Base-by-base conservation (phyloP, 2,113 vertebrate species). In the Misgurnus mizolepis region DNA sequence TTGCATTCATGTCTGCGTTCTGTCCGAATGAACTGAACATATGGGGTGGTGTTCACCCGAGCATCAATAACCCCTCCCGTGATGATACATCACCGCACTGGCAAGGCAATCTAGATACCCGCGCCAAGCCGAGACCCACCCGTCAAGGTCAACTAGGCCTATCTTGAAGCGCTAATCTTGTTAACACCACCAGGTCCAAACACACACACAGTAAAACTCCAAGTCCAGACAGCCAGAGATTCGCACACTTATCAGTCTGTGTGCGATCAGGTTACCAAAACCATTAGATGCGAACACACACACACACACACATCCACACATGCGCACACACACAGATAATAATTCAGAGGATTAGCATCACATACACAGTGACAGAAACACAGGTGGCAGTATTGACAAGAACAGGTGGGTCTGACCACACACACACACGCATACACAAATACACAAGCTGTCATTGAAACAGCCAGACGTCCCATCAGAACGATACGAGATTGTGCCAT, bases 331-430 rank as follows among this genome's bases (percentile, higher is more conserved):
- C 67, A 61, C 72, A 60, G 11, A 76, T n/a, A n/a, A n/a, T n/a
- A n/a, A n/a, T 85, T 86, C 78, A n/a, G 80, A 86, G 86, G 87
- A 81, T 87, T 79, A 80, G 60, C 70, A 65, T 39, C 53, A 53
- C 72, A 40, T 65, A 49, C 61, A n/a, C 60, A 4, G 58, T 79
- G 80, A 81, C 78, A 79, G 75, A 67, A 71, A 69, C 80, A 74
- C 80, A 82, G 84, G 84, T 82, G 78, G 81, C 43, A 68, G 43
- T 49, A 14, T 55, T 82, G 76, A 83, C 76, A 68, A 78, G 71
- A 73, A 80, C 80, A 86, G 78, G 84, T 76, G 80, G 40, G 55
- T 50, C 83, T 77, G 86, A 85, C 73, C 77, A 81, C 76, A 80
- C 71, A 64, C 6, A 55, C 18, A 60, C 18, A 69, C 7, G 41